Conservation (phyloP, 2,888 invertebrate species). For the Mimachlamys varia region DNA sequence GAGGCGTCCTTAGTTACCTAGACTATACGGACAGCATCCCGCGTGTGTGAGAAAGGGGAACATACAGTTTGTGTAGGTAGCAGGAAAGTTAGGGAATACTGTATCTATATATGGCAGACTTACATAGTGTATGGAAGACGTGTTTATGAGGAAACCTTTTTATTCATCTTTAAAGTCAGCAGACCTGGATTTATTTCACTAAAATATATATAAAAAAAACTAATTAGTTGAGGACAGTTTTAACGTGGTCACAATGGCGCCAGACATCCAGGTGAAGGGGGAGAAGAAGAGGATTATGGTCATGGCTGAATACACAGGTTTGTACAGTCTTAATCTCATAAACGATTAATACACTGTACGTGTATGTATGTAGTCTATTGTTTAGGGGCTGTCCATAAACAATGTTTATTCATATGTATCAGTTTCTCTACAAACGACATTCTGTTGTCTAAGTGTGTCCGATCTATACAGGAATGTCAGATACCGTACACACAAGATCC, state of each 20-base stretch:
- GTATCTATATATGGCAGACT: neutral
- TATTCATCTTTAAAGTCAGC: neutral
- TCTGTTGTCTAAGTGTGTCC: too few relatives aligned
- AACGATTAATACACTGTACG: neutral
- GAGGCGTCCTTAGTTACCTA: conserved; percentile 19
- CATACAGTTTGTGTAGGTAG: neutral
- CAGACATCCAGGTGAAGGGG: conserved; percentile 49
- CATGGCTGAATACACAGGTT: conserved; percentile 50
- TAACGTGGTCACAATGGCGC: conserved; percentile 44
- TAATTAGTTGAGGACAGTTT: neutral
- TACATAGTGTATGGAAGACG: neutral
- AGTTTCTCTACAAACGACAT: neutral
- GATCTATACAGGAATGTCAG: too few relatives aligned
- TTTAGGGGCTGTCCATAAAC: neutral
- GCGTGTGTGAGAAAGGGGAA: conserved; percentile 17
- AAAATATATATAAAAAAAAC: neutral
- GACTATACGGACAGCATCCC: conserved; percentile 7
- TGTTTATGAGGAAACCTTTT: neutral
- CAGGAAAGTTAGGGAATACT: neutral
- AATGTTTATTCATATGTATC: neutral
- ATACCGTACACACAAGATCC: too few relatives aligned
- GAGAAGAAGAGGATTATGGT: conserved; percentile 44
- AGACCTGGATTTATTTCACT: neutral
- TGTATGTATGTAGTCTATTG: neutral
- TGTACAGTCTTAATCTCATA: neutral